Conservation (phyloP, 1,140 invertebrate species). For the Drosophila mojavensis region DNA sequence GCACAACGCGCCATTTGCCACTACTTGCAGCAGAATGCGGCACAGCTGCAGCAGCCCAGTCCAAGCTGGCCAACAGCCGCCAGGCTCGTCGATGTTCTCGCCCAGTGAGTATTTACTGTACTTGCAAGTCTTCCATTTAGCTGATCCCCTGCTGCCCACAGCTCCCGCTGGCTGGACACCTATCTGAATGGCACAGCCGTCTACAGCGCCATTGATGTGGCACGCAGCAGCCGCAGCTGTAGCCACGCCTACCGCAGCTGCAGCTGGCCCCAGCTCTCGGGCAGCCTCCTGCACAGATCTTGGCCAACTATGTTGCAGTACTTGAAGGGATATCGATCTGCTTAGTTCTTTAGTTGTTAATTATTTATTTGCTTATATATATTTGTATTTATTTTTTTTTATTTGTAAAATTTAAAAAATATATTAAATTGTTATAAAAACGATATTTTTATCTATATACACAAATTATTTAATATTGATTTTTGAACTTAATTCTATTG, state of each 20-base stretch:
- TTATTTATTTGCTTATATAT: slow-evolving; percentile 36
- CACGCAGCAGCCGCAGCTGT: slow-evolving; percentile 44
- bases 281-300: neutral
- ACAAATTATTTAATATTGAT: no score
- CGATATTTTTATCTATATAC: no score
- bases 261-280: slow-evolving; percentile 36
- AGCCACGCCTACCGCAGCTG: slow-evolving; percentile 45
- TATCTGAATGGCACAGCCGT: slow-evolving; percentile 60
- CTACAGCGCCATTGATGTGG: slow-evolving; percentile 51
- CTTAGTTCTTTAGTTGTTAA: neutral
- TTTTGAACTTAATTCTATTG: no score
- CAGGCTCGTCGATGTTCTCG: slow-evolving; percentile 53
- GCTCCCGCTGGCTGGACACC: slow-evolving; percentile 48
- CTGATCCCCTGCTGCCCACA: slow-evolving; percentile 1
- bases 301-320: slow-evolving; percentile 38
- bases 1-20: slow-evolving; percentile 65
- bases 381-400: no score
- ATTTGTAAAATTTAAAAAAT: no score
- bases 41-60: neutral
- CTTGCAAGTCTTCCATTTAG: no score
- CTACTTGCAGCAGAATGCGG: slow-evolving; percentile 56
- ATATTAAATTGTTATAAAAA: no score
- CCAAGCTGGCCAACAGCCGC: neutral
- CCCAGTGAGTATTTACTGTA: slow-evolving; percentile 33
- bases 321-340: slow-evolving; percentile 32